A percentile compares a stretch with the other conserved stretches of the same genome.
Conservation (phyloP, 2,797 vertebrate genomes). For the Myotis vivesi region DNA sequence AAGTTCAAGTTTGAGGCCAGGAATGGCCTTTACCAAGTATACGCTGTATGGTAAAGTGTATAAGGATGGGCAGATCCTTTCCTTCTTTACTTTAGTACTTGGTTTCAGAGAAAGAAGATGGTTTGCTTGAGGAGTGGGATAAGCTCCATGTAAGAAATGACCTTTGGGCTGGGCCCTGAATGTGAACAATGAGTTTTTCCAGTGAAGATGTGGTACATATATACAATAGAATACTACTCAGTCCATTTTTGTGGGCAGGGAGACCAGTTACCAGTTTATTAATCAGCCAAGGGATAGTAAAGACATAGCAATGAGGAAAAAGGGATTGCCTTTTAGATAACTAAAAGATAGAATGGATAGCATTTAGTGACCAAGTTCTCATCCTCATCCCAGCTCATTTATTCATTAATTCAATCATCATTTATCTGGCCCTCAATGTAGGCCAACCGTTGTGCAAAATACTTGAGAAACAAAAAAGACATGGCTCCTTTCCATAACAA, state of each 20-base stretch:
- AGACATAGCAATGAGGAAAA: background rate
- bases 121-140: background rate
- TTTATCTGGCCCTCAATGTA: slow-evolving; percentile 26
- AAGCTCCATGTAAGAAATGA: background rate
- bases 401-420: background rate
- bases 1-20: background rate
- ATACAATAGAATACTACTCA: too few species aligned
- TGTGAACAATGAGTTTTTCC: background rate
- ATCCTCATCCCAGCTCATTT: background rate
- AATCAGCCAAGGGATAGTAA: background rate
- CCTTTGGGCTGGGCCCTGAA: background rate
- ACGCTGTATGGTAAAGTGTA: background rate
- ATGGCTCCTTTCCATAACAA: background rate
- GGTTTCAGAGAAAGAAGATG: background rate
- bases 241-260: background rate
- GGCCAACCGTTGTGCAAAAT: background rate
- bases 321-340: background rate
- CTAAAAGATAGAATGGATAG: background rate
- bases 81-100: background rate
- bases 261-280: background rate
- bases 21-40: background rate
- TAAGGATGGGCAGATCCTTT: background rate
- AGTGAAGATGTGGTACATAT: background rate
- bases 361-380: background rate
- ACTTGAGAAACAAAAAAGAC: slow-evolving; percentile 32